These are phyloP conservation scores for Tetraodon nigroviridis DNA, from an alignment of 2,113 vertebrate genomes.

Conservation along the genomic window DNA sequence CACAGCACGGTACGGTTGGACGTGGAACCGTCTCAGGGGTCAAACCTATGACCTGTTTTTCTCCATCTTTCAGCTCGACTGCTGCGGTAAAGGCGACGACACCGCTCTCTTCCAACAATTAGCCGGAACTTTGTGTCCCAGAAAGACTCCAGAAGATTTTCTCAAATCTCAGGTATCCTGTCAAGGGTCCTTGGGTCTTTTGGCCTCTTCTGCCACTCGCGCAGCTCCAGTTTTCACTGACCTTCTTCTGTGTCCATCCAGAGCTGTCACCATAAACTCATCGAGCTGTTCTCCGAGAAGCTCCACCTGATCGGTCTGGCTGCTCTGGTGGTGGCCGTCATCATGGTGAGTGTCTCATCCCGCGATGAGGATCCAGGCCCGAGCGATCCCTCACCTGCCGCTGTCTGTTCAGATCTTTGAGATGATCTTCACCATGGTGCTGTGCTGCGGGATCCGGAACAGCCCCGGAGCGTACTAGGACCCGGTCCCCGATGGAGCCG, in stretches of 20 bases:
- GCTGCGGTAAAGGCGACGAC: constrained; percentile 78
- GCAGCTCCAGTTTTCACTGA: neutral
- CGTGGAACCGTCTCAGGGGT: neutral
- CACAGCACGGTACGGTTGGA: constrained; percentile 67
- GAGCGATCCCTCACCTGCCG: neutral
- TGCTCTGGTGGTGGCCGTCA: constrained; percentile 87
- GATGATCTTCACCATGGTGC: constrained; percentile 75
- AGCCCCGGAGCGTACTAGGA: constrained; percentile 60
- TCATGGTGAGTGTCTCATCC: constrained; percentile 81
- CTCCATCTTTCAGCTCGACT: constrained; percentile 54
- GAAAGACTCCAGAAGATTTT: constrained; percentile 36
- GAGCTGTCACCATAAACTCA: constrained; percentile 83
- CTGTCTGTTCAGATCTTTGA: constrained; percentile 60
- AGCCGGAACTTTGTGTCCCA: constrained; percentile 51
- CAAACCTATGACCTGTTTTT: neutral
- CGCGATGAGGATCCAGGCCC: too few species aligned
- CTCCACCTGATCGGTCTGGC: constrained; percentile 89
- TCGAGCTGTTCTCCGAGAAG: constrained; percentile 87
- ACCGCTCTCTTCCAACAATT: constrained; percentile 38
- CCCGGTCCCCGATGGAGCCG: constrained; percentile 1
- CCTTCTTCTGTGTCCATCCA: constrained; percentile 29
- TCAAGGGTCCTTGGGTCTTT: neutral
- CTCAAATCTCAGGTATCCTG: constrained; percentile 37
- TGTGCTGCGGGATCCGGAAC: constrained; percentile 71
- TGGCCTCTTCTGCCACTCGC: neutral